These are phyloP conservation scores for Biston stratarius DNA, from an alignment of 2,888 invertebrate species.

Conservation along the genomic window DNA sequence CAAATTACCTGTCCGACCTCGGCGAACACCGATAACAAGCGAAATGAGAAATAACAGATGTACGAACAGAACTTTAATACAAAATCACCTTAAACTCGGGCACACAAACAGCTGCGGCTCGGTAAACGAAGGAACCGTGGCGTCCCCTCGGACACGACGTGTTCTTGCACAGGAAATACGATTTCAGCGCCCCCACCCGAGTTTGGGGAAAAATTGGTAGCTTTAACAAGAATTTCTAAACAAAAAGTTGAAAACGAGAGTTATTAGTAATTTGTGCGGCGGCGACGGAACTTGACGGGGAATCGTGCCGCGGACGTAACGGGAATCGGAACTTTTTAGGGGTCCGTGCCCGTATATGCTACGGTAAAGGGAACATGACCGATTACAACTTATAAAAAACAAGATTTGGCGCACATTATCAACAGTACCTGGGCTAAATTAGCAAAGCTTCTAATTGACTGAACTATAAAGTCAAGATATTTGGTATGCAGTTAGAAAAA, in stretches of 20 bases:
- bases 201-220: not conserved
- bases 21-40: slow-evolving; percentile 6
- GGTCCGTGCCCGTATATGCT: too few relatives aligned
- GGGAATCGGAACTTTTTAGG: not conserved
- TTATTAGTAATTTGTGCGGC: slow-evolving; percentile 31
- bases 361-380: too few relatives aligned
- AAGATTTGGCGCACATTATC: too few relatives aligned
- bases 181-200: not conserved
- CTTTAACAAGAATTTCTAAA: slow-evolving; percentile 12
- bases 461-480: too few relatives aligned
- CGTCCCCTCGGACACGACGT: too few relatives aligned
- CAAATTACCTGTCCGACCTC: not conserved
- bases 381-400: too few relatives aligned
- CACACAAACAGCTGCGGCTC: not conserved
- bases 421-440: too few relatives aligned
- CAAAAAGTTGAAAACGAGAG: slow-evolving; percentile 29
- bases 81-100: slow-evolving; percentile 14
- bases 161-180: not conserved
- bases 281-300: slow-evolving; percentile 9
- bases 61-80: slow-evolving; percentile 16
- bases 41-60: slow-evolving; percentile 26
- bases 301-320: slow-evolving; percentile 13
- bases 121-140: too few relatives aligned
- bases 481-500: too few relatives aligned
- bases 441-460: too few relatives aligned